Percentiles rank a stretch among this genome's conserved stretches.
phyloP scores from a whole-genome alignment of 2,888 invertebrate genomes.

The Lasioglossum morio region DNA sequence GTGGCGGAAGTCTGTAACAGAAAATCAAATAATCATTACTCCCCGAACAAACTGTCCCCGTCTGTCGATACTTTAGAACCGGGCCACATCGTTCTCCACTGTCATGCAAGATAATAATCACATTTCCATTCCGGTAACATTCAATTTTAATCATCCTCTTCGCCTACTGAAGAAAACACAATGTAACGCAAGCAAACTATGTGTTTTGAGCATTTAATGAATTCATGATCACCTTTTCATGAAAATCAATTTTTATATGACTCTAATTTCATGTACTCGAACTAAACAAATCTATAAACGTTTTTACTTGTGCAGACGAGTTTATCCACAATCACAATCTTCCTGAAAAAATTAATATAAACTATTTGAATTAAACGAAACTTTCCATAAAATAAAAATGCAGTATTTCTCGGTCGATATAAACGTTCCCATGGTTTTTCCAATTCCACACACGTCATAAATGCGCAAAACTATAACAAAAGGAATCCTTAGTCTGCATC shows the following conservation, averaged over 20 bases:
- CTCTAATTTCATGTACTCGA: not conserved
- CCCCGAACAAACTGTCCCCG: not conserved
- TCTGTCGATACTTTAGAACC: slow-evolving; percentile 3
- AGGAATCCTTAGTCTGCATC: not conserved
- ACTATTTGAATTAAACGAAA: no score
- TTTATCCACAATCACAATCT: no score
- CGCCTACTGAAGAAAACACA: not conserved
- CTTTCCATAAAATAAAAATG: not conserved
- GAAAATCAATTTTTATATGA: not conserved
- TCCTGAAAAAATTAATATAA: no score
- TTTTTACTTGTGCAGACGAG: no score
- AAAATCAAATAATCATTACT: slow-evolving; percentile 28
- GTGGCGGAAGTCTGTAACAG: slow-evolving; percentile 85
- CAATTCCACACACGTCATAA: not conserved
- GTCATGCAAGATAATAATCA: not conserved
- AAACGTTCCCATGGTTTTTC: not conserved
- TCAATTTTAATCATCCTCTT: not conserved
- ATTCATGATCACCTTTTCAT: not conserved
- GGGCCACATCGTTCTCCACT: not conserved
- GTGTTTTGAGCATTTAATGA: not conserved
- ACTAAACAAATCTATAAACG: no score
- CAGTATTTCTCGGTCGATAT: not conserved
- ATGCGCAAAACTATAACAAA: not conserved
- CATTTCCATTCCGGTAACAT: no score
- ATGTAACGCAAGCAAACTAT: not conserved